Evolutionary conservation across 2,888 invertebrate genomes (phyloP).

Genomic region (Hypsopygia costalis): DNA sequence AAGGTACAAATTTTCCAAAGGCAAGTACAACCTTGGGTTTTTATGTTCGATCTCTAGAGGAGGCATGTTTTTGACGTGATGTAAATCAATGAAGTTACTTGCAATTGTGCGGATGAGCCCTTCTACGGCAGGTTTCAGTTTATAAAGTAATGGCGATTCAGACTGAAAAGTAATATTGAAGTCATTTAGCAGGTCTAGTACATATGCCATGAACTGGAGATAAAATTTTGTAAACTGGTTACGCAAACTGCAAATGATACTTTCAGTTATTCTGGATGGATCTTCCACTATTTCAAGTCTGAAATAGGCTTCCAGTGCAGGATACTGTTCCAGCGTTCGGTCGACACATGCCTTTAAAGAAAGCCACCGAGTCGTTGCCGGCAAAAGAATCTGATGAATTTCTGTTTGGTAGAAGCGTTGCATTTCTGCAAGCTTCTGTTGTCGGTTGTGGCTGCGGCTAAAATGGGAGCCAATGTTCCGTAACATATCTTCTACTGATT

Average conservation of each 20-base stretch:
- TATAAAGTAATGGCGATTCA: conserved; percentile 8
- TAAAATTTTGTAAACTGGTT: conserved; percentile 6
- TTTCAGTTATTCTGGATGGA: not conserved
- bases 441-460: conserved; percentile 6
- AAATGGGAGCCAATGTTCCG: conserved; percentile 12
- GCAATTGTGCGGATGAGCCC: conserved; percentile 11
- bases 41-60: not conserved
- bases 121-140: conserved; percentile 11
- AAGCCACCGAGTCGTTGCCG: conserved; percentile 6
- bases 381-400: conserved; percentile 4
- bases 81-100: conserved; percentile 12
- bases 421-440: not conserved
- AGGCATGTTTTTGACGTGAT: conserved; percentile 7
- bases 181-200: conserved; percentile 6
- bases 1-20: conserved; percentile 2
- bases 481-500: conserved; percentile 17
- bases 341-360: conserved; percentile 8
- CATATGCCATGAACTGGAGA: conserved; percentile 13
- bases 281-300: conserved; percentile 1
- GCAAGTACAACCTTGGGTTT: conserved; percentile 1
- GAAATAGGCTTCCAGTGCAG: conserved; percentile 1
- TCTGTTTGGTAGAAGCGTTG: not conserved
- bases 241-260: not conserved
- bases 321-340: conserved; percentile 2
- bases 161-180: conserved; percentile 15